A percentile compares a stretch with the other conserved stretches of the same genome.
Evolutionary conservation across 2,888 invertebrate species (phyloP).

Genomic region (Dryobota labecula): DNA sequence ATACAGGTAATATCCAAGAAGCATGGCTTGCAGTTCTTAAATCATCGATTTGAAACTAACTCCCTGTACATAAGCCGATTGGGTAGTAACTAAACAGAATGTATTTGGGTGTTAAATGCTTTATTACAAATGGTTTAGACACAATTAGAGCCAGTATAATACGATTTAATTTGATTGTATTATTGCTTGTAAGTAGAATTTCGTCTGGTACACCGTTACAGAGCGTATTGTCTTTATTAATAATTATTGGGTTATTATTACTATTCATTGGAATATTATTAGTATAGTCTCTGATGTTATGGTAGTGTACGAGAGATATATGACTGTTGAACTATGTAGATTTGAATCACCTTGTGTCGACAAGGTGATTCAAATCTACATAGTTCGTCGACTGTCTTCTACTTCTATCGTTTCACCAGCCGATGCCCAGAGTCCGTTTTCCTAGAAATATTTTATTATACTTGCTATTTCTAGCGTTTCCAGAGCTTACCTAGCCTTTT

Average conservation of each 20-base stretch:
- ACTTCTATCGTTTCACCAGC: not conserved
- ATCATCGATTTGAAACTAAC: slow-evolving; percentile 17
- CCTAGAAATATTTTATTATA: too few species aligned
- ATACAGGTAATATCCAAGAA: not conserved
- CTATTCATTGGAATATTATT: not conserved
- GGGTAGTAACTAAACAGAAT: slow-evolving; percentile 31
- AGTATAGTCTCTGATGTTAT: not conserved
- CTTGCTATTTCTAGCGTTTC: not conserved
- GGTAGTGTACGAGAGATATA: not conserved
- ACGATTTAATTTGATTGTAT: slow-evolving; percentile 47
- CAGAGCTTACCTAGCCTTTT: not conserved
- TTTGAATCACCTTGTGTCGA: not conserved
- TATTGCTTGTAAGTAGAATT: slow-evolving; percentile 21
- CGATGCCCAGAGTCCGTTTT: not conserved
- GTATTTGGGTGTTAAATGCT: slow-evolving; percentile 26
- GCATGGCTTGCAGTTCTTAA: slow-evolving; percentile 3
- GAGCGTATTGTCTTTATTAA: not conserved
- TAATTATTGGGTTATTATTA: slow-evolving; percentile 7
- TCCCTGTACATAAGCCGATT: slow-evolving; percentile 2
- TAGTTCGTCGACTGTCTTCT: not conserved
- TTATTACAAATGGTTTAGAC: slow-evolving; percentile 34
- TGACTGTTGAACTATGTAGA: not conserved
- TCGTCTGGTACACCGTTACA: not conserved
- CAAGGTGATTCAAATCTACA: too few species aligned
- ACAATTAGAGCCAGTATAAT: slow-evolving; percentile 33